Base-by-base conservation (phyloP, 2,797 vertebrate species). In the Labeo calbasu region DNA sequence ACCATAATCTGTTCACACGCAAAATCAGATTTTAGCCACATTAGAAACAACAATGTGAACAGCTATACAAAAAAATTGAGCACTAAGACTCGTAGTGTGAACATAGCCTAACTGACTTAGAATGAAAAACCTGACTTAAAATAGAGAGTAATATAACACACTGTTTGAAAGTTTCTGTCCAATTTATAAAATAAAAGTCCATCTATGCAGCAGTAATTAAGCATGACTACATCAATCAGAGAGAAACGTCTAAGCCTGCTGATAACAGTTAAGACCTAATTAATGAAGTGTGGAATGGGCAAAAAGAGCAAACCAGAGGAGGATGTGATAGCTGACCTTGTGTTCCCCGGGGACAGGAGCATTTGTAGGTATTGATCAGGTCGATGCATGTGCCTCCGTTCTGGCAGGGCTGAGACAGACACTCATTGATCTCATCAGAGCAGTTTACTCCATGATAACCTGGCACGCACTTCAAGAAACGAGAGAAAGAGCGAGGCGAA, bases 321-420 rank as follows among this genome's bases (percentile, higher is more conserved):
- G 75, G 76, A 80, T 79, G 91, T 71, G 92, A 91, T 91, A 90
- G 73, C 95, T 95, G 93, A 98, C 98, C 98, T 95, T 99, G 98
- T 1, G 97, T 99, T 92, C 98, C 98, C 85, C 97, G 94, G 73
- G 98, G 98, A 91, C 98, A 99, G 84, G 98, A 99, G 89, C 98
- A 99, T 94, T 99, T 99, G 96, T 99, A 99, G 92, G 96, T 96
- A 95, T 99, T 97, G 95, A 96, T 96, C 90, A 99, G 96, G 93
- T 99, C 97, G 63, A 99, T 97, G 93, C 98, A 99, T 88, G 97
- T 99, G 88, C 98, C 98, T 85, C 98, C 97, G 0, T 99, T 96
- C 92, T 97, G 97, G 93, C 98, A 99, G 0, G 98, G 98, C 87
- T 97, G 96, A 50, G 98, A 99, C 88, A 97, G 93, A 80, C 98